Base-by-base conservation (phyloP, 2,113 vertebrate species). In the Motacilla tschutschensis region DNA sequence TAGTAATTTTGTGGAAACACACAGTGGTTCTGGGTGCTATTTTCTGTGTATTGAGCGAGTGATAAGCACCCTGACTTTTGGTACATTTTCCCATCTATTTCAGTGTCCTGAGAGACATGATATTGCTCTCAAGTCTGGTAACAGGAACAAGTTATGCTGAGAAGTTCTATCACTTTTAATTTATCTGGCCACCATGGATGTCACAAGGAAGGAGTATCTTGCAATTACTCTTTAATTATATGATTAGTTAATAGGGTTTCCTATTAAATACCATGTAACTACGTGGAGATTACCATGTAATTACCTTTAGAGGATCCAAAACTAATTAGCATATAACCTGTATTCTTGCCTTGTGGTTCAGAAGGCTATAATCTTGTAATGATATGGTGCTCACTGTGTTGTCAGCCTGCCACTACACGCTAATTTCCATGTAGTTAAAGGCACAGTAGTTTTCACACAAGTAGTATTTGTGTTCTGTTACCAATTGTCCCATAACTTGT, bases 321-420 rank as follows among this genome's bases (percentile, higher is more conserved):
- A 74, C 79, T 94, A 94, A 94, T 95, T 94, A 95, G 82, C 75
- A 87, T 91, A 87, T 92, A 95, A 95, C 91, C 92, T 95, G 86
- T 88, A 72, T 91, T 90, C 79, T 92, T 90, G 88, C 85, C 85
- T 92, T 91, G 89, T 94, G 91, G 89, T 89, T 91, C 13, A 26
- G 81, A 86, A 94, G 85, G 55, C 79, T 94, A 53, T 93, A 94
- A 95, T 95, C 88, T 77, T 87, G 85, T 93, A 94, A 95, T 93
- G 91, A 93, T 89, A 93, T 26, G 77, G 92, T 95, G 57, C 70
- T 93, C 60, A 26, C 70, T 85, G 73, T 83, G 74, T 33, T 88
- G 86, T 90, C 91, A 88, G 73, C 72, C 86, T 85, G 74, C 90
- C 87, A 71, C 81, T 90, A 73, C 85, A 83, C 0, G 43, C 71